Evolutionary conservation across 2,797 vertebrate genomes (phyloP), one percentile per base, ranked within the genome.

Genomic region (Molothrus aeneus): DNA sequence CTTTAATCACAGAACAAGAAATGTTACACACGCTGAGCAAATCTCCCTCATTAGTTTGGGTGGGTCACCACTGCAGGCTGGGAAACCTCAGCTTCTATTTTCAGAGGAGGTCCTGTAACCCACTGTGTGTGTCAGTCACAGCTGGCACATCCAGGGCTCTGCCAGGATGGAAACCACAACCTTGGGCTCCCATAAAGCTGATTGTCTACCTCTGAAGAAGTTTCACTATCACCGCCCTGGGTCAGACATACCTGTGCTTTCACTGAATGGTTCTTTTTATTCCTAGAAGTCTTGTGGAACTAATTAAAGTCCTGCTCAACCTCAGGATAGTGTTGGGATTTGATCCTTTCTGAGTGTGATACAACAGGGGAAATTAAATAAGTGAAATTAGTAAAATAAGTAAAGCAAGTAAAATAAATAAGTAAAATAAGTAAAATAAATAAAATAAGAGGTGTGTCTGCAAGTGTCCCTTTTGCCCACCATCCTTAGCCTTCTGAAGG

Each of bases 1-100:
- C 92, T 92, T 96, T 95, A 94, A 96, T 96, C 92, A 86, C 64
- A 84, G 82, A 70, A 91, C 1, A 18, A 94, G 85, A 56, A 70
- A 92, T 40, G 85, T 81, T 96, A 51, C 59, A 75, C 73, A 17
- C 2, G 3, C 57, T 3, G 25, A 85, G 84, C 81, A 88, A 75
- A 93, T 83, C 73, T 92, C 80, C 59, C 91, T 93, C 91, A 42
- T 93, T 88, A 88, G 63, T 47, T 48, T 29, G 75, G 84, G 51
- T 5, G 3, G 63, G 92, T 95, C 92, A 56, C 40, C 82, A 24
- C 77, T 29, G 50, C 72, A 69, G 64, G 17, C 71, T 82, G 61
- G 48, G 70, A 36, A 18, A 61, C 51, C 84, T 93, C 75, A 69
- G 79, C 70, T 92, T 34, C 87, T 95, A 11, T 90, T 96, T 92